Percentiles rank a stretch among this genome's conserved stretches.
These are phyloP conservation scores for Nemopilema nomurai DNA, from an alignment of 30 jellyfish, hydroid and myxozoan genomes.

Conservation along the genomic window DNA sequence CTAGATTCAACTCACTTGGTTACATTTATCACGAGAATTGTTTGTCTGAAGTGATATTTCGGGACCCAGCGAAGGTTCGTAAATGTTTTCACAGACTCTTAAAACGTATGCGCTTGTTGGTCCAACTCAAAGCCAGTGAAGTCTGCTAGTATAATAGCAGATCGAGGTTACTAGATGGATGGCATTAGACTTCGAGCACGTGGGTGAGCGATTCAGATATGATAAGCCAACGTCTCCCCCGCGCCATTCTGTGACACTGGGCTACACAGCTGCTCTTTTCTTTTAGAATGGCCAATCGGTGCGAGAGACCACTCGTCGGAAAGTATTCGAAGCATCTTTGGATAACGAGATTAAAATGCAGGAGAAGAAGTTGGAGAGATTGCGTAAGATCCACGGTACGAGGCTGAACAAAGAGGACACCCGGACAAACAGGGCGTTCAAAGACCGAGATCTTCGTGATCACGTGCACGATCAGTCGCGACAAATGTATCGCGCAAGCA, in stretches of 20 bases:
- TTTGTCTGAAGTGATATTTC: too few species aligned
- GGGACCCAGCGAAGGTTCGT: too few species aligned
- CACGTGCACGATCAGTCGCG: conserved; percentile 61
- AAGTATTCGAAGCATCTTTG: conserved; percentile 41
- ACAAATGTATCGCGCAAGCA: conserved; percentile 58
- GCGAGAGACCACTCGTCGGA: conserved; percentile 6
- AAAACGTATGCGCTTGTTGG: too few species aligned
- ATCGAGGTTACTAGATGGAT: background rate
- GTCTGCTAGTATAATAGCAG: too few species aligned
- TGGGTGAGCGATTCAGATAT: background rate
- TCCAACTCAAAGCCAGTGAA: too few species aligned
- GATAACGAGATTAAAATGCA: conserved; percentile 41
- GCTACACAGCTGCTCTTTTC: background rate
- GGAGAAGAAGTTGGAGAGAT: conserved; percentile 50
- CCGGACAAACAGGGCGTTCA: conserved; percentile 35
- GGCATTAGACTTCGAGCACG: background rate
- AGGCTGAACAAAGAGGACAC: conserved; percentile 57
- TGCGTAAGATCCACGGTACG: conserved; percentile 44
- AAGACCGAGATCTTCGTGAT: conserved; percentile 51
- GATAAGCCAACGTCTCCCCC: background rate
- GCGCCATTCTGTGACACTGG: background rate
- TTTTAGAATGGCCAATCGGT: conserved; percentile 12
- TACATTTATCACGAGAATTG: too few species aligned
- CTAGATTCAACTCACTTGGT: too few species aligned
- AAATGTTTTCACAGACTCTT: background rate